phyloP scores from a whole-genome alignment of 2,888 invertebrate genomes.

The Amblyjoppa fuscipennis region DNA sequence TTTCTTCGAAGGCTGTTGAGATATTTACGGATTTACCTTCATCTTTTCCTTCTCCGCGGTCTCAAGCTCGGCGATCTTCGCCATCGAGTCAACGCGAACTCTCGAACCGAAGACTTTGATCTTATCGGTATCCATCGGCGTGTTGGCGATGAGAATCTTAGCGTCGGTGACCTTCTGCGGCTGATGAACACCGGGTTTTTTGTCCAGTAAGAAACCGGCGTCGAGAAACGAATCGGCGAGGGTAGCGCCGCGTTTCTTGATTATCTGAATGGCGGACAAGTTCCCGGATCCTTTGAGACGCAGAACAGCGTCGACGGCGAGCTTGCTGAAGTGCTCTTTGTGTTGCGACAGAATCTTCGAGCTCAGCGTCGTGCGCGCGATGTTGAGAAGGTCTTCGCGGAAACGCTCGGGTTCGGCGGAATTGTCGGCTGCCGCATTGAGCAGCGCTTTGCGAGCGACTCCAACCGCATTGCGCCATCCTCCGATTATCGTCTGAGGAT shows the following conservation, averaged over 20 bases:
- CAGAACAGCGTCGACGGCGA: slow-evolving; percentile 98
- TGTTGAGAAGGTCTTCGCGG: slow-evolving; percentile 96
- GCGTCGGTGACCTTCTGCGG: slow-evolving; percentile 98
- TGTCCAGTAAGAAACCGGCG: slow-evolving; percentile 97
- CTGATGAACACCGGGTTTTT: slow-evolving; percentile 99
- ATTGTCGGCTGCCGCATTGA: slow-evolving; percentile 93
- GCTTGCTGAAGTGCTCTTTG: slow-evolving; percentile 97
- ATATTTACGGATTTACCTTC: slow-evolving; percentile 87
- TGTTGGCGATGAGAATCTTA: slow-evolving; percentile 98
- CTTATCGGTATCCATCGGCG: slow-evolving; percentile 99
- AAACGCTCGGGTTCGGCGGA: slow-evolving; percentile 92
- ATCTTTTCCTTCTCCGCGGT: slow-evolving; percentile 99
- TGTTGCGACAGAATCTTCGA: slow-evolving; percentile 99
- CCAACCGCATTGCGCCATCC: slow-evolving; percentile 97
- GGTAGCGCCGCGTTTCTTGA: slow-evolving; percentile 98
- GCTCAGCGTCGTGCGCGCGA: slow-evolving; percentile 98
- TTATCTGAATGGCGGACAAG: slow-evolving; percentile 98
- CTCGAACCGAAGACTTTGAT: slow-evolving; percentile 99
- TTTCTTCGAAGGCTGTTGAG: neutral
- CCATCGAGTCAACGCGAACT: slow-evolving; percentile 96
- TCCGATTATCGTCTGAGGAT: slow-evolving; percentile 98
- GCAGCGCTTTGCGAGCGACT: slow-evolving; percentile 93
- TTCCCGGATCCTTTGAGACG: slow-evolving; percentile 98
- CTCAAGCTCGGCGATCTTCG: slow-evolving; percentile 98
- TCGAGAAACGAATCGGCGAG: slow-evolving; percentile 98